Percentiles rank a stretch among this genome's conserved stretches.
Evolutionary conservation across 1,140 invertebrate species (phyloP).

Genomic region (Oryzaephilus surinamensis): DNA sequence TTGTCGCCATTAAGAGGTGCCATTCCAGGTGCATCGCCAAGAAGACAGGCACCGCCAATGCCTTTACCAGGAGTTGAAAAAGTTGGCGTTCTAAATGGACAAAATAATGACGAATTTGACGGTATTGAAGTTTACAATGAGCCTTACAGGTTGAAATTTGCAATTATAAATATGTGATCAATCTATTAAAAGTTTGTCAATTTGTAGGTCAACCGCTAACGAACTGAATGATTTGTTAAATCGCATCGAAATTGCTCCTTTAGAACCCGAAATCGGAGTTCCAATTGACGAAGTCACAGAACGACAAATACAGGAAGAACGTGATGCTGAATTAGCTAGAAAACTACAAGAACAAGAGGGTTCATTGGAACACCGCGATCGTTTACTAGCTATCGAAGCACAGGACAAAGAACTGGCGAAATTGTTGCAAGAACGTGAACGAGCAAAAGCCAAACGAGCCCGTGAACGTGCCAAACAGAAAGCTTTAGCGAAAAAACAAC

Average conservation of each 20-base stretch:
- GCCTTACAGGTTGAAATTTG: too few species aligned
- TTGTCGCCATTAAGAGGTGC: constrained; percentile 11
- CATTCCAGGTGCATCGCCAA: constrained; percentile 20
- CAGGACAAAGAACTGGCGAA: constrained; percentile 84
- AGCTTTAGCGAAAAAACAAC: constrained; percentile 50
- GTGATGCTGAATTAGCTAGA: constrained; percentile 46
- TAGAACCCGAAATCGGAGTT: constrained; percentile 43
- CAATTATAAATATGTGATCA: too few species aligned
- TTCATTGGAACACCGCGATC: constrained; percentile 52
- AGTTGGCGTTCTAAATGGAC: constrained; percentile 15
- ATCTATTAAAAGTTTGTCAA: too few species aligned
- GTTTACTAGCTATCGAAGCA: constrained; percentile 74
- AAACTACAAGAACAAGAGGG: constrained; percentile 49
- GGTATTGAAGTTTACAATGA: constrained; percentile 25
- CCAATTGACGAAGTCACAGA: constrained; percentile 41
- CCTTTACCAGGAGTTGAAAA: constrained; percentile 20
- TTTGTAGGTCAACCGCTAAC: constrained; percentile 7
- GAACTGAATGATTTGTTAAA: constrained; percentile 21
- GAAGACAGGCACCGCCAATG: constrained; percentile 29
- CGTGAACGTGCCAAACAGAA: constrained; percentile 54
- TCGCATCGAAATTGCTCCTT: constrained; percentile 30
- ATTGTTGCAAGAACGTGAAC: constrained; percentile 79
- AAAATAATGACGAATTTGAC: constrained; percentile 11
- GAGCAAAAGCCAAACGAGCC: constrained; percentile 54
- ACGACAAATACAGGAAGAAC: constrained; percentile 48